Evolutionary conservation across 2,113 vertebrate species (phyloP).

Genomic region (Recurvirostra avosetta): DNA sequence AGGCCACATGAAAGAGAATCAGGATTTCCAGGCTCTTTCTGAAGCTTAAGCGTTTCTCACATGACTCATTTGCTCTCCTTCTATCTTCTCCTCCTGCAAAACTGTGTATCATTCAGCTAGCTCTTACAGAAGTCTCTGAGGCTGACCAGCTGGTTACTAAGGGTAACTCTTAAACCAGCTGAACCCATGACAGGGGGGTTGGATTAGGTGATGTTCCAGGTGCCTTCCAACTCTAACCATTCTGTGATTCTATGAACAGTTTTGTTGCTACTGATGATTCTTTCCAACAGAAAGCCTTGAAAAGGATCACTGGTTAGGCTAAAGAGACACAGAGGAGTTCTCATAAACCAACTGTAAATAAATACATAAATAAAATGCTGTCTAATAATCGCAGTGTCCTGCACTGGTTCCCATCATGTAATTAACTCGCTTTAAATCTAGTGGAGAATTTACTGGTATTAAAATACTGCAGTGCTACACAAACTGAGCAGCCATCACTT

Average conservation of each 20-base stretch:
- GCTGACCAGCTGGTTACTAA: neutral
- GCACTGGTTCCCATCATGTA: neutral
- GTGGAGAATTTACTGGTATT: neutral
- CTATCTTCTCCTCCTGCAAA: neutral
- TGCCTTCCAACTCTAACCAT: too few species aligned
- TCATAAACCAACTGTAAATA: neutral
- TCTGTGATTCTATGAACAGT: neutral
- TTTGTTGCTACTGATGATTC: neutral
- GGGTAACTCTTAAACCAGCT: neutral
- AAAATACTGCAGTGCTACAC: neutral
- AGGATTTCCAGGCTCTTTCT: neutral
- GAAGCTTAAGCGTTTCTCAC: neutral
- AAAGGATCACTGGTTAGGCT: neutral
- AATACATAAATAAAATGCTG: neutral
- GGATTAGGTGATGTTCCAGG: too few species aligned
- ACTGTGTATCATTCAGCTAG: neutral
- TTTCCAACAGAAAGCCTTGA: neutral
- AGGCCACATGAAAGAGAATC: neutral
- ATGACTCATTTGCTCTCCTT: neutral
- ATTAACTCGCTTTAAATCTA: neutral
- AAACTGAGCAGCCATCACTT: neutral
- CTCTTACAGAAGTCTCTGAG: neutral
- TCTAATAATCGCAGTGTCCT: neutral
- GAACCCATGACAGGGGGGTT: neutral
- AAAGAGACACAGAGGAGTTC: neutral